Conservation (phyloP, 2,113 vertebrate species). For the Thomomys bottae region DNA sequence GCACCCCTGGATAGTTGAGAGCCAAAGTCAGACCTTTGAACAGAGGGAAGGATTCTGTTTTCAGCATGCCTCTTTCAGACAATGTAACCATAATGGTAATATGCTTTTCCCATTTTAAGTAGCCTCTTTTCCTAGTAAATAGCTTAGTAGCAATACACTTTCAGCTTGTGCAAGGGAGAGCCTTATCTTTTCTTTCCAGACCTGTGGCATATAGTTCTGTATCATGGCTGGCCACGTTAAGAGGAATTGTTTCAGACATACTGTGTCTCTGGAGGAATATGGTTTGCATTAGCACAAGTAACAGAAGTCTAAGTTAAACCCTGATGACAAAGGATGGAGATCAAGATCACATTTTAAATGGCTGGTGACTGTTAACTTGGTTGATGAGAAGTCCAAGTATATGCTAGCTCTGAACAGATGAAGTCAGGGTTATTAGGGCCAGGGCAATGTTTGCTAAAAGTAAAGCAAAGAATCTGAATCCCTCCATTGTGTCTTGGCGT, state of each 20-base stretch:
- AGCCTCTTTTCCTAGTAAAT: slow-evolving; percentile 53
- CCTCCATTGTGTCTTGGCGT: neutral
- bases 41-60: neutral
- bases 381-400: slow-evolving; percentile 33
- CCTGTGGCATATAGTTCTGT: slow-evolving; percentile 69
- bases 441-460: neutral
- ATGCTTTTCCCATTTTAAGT: neutral
- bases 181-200: slow-evolving; percentile 79
- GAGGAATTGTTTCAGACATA: slow-evolving; percentile 71
- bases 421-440: neutral
- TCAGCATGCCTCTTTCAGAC: slow-evolving; percentile 23
- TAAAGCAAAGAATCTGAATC: neutral
- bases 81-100: slow-evolving; percentile 29
- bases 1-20: too few species aligned
- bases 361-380: neutral
- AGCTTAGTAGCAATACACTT: slow-evolving; percentile 47
- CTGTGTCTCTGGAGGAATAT: slow-evolving; percentile 72
- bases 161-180: slow-evolving; percentile 75
- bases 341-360: slow-evolving; percentile 58
- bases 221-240: slow-evolving; percentile 71
- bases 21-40: slow-evolving; percentile 17
- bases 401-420: neutral
- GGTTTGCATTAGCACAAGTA: slow-evolving; percentile 78
- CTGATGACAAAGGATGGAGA: slow-evolving; percentile 72
- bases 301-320: slow-evolving; percentile 79